phyloP scores from a whole-genome alignment of 92 coral and sea anemone species.

The Zoanthus sociatus region DNA sequence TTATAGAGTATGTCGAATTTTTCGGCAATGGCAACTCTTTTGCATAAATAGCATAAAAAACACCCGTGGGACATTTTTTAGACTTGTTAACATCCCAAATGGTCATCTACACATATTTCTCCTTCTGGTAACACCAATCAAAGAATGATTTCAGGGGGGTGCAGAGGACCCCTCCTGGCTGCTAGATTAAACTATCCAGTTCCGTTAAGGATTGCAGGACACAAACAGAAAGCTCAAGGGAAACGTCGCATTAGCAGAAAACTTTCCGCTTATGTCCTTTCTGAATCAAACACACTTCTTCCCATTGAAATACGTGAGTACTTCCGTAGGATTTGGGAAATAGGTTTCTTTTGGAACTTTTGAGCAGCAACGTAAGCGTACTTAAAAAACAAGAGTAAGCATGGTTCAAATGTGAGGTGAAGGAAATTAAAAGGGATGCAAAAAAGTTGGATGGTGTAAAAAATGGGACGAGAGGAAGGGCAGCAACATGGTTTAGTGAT shows the following conservation, averaged over 20 bases:
- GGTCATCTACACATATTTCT: conserved; percentile 45
- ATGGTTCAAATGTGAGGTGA: neutral
- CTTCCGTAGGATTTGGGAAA: neutral
- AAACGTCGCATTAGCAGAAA: neutral
- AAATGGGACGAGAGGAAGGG: neutral
- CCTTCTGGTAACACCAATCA: conserved; percentile 28
- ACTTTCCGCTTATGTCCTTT: conserved; percentile 7
- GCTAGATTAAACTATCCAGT: conserved; percentile 1
- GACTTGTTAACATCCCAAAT: conserved; percentile 42
- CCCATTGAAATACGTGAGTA: conserved; percentile 1
- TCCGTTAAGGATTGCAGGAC: neutral
- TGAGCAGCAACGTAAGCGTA: neutral
- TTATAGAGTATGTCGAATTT: neutral
- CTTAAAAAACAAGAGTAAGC: neutral
- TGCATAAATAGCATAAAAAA: conserved; percentile 52
- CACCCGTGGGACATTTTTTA: conserved; percentile 13
- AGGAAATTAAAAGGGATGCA: neutral
- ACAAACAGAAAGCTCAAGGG: conserved; percentile 17
- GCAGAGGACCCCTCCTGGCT: conserved; percentile 13
- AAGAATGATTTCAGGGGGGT: conserved; percentile 29
- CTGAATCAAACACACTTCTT: conserved; percentile 17
- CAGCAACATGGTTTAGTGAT: neutral
- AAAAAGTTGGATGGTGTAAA: neutral
- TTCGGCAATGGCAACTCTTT: conserved; percentile 34
- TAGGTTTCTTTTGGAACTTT: neutral